Conservation (phyloP, 2,797 vertebrate genomes). For the Falco naumanni region DNA sequence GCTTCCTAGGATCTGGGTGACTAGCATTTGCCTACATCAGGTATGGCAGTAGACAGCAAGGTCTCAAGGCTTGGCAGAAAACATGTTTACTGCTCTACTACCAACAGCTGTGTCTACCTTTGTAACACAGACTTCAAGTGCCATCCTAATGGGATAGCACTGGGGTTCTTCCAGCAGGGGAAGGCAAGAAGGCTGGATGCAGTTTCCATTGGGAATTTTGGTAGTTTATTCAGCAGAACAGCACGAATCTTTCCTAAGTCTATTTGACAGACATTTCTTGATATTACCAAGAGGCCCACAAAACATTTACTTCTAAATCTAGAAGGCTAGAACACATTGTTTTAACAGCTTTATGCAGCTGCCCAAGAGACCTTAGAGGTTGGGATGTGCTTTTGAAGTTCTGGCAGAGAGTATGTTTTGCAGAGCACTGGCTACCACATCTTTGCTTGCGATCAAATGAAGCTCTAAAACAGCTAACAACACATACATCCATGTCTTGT, state of each 20-base stretch:
- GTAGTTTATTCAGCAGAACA: background rate
- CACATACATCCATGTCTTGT: background rate
- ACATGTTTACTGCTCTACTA: background rate
- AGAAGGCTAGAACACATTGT: background rate
- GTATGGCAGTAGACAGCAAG: background rate
- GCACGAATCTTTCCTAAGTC: background rate
- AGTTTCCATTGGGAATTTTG: background rate
- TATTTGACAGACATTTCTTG: background rate
- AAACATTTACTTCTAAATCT: background rate
- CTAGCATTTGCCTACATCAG: background rate
- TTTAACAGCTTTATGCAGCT: background rate
- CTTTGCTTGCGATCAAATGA: background rate
- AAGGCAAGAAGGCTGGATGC: background rate
- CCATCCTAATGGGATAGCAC: background rate
- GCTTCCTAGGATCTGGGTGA: background rate
- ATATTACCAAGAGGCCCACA: background rate
- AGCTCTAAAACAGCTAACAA: background rate
- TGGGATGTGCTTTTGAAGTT: background rate
- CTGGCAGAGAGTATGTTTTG: background rate
- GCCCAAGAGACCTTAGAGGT: background rate
- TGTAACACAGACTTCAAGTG: fast-evolving
- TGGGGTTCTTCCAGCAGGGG: background rate
- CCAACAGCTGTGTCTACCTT: background rate
- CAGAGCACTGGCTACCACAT: background rate
- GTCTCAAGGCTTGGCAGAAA: background rate